Conservation (phyloP, 1,140 invertebrate genomes). For the Megathymus violae region DNA sequence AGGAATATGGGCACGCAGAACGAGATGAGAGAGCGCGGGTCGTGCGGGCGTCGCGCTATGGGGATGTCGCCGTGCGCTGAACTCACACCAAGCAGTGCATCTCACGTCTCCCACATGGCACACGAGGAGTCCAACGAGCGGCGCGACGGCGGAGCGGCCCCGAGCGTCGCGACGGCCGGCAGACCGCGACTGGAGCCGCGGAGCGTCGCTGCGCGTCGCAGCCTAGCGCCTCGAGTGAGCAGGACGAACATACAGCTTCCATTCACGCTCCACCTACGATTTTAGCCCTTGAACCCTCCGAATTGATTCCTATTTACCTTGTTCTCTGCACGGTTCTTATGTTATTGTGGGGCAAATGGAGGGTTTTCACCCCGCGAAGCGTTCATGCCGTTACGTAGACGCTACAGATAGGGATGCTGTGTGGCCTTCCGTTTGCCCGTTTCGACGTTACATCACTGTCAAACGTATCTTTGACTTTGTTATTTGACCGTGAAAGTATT, state of each 20-base stretch:
- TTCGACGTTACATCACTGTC: slow-evolving; percentile 76
- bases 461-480: slow-evolving; percentile 64
- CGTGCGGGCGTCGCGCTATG: slow-evolving; percentile 35
- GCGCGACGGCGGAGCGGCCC: slow-evolving; percentile 62
- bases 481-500: slow-evolving; percentile 72
- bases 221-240: slow-evolving; percentile 74
- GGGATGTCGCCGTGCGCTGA: slow-evolving; percentile 41
- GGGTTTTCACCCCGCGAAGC: slow-evolving; percentile 74
- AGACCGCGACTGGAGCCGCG: slow-evolving; percentile 75
- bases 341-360: slow-evolving; percentile 63
- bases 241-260: slow-evolving; percentile 67
- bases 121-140: slow-evolving; percentile 51
- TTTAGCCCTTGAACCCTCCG: slow-evolving; percentile 76
- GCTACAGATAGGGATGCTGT: slow-evolving; percentile 78
- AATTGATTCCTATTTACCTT: slow-evolving; percentile 73
- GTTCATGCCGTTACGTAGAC: slow-evolving; percentile 68
- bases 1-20: slow-evolving; percentile 35
- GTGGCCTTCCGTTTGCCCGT: slow-evolving; percentile 63
- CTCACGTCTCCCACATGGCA: slow-evolving; percentile 61
- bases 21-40: slow-evolving; percentile 41
- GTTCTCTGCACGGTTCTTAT: slow-evolving; percentile 56
- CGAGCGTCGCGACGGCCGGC: slow-evolving; percentile 79
- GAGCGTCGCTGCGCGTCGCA: slow-evolving; percentile 69
- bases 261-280: slow-evolving; percentile 57
- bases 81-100: slow-evolving; percentile 65